Evolutionary conservation across 2,888 invertebrate genomes (phyloP).

Genomic region (Helleia helle): DNA sequence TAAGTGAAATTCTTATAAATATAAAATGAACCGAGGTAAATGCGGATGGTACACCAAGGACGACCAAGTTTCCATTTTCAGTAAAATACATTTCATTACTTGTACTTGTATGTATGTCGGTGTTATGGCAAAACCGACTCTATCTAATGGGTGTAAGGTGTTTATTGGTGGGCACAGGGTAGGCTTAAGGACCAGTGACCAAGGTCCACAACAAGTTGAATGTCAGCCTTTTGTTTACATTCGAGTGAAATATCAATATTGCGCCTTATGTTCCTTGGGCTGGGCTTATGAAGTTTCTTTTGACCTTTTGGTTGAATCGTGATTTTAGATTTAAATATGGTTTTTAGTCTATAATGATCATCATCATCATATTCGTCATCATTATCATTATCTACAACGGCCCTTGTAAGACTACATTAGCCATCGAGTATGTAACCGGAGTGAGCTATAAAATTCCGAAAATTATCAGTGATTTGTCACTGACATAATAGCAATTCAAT

Average conservation of each 20-base stretch:
- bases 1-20: background rate
- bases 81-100: slow-evolving; percentile 61
- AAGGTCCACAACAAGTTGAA: slow-evolving; percentile 65
- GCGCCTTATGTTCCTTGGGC: slow-evolving; percentile 21
- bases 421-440: too few species aligned
- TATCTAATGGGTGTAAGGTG: slow-evolving; percentile 19
- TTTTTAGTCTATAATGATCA: too few species aligned
- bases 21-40: background rate
- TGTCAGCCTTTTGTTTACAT: slow-evolving; percentile 63
- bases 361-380: background rate
- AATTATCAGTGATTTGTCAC: too few species aligned
- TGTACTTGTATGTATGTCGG: background rate
- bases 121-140: slow-evolving; percentile 19
- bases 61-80: slow-evolving; percentile 71
- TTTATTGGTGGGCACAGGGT: too few species aligned
- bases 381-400: too few species aligned
- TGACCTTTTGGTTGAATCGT: too few species aligned
- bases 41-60: slow-evolving; percentile 48
- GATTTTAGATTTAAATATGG: too few species aligned
- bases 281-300: too few species aligned
- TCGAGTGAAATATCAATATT: slow-evolving; percentile 29
- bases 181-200: slow-evolving; percentile 43
- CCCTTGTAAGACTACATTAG: too few species aligned
- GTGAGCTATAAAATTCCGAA: too few species aligned
- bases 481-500: too few species aligned